A percentile compares a stretch with the other conserved stretches of the same genome.
Conservation (phyloP, 2,888 invertebrate species). For the Loripinus fragilis region DNA sequence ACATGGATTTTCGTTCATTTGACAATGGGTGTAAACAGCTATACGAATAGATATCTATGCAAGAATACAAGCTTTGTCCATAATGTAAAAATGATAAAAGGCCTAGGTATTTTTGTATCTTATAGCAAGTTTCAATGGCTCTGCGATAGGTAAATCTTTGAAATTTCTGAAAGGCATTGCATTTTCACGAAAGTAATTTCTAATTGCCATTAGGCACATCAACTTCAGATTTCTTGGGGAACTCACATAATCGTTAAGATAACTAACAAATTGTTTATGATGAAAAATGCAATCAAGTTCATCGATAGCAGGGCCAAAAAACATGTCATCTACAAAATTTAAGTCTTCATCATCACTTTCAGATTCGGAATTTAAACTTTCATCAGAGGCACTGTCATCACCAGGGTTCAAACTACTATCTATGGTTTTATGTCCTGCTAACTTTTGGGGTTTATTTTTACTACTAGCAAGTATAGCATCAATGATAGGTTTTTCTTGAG, state of each 20-base stretch:
- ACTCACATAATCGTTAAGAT: conserved; percentile 21
- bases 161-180: conserved; percentile 42
- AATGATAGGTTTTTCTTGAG: conserved; percentile 14
- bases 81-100: too few relatives aligned
- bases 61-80: too few relatives aligned
- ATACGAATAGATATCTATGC: too few relatives aligned
- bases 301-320: too few relatives aligned
- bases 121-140: conserved; percentile 28
- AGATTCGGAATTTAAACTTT: conserved; percentile 15
- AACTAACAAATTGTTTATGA: conserved; percentile 25
- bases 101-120: conserved; percentile 14
- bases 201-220: conserved; percentile 37
- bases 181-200: conserved; percentile 43
- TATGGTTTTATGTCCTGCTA: neutral
- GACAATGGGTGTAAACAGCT: too few relatives aligned
- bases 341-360: conserved; percentile 38
- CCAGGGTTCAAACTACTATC: too few relatives aligned
- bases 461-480: too few relatives aligned
- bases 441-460: neutral
- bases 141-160: conserved; percentile 41
- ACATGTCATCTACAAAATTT: conserved; percentile 34
- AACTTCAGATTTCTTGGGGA: conserved; percentile 42
- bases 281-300: conserved; percentile 35
- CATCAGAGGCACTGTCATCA: conserved; percentile 29
- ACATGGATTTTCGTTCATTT: too few relatives aligned